phyloP scores from a whole-genome alignment of 1,140 invertebrate genomes.

The Riptortus pedestris region DNA sequence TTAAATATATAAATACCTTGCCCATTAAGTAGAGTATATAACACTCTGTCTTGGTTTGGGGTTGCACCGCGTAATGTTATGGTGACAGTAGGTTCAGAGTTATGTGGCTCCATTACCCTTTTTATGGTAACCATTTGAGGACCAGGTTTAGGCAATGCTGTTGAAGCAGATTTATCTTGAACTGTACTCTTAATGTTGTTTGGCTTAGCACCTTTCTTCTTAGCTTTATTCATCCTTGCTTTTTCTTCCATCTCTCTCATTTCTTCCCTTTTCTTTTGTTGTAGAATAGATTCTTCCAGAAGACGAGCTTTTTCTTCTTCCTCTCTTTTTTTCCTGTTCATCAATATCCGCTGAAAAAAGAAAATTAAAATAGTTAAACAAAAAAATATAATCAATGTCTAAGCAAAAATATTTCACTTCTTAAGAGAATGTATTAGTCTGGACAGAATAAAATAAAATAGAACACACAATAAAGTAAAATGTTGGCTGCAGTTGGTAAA shows the following conservation, averaged over 20 bases:
- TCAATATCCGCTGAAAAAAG: conserved; percentile 19
- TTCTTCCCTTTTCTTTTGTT: conserved; percentile 27
- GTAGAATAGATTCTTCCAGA: conserved; percentile 19
- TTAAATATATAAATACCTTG: conserved; percentile 32
- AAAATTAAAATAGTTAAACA: too few relatives aligned
- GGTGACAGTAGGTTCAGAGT: conserved; percentile 57
- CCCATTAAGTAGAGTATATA: conserved; percentile 61
- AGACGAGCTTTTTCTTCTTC: conserved; percentile 24
- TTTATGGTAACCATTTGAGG: conserved; percentile 64
- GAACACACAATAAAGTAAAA: too few relatives aligned
- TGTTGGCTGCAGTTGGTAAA: too few relatives aligned
- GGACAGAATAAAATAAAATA: too few relatives aligned
- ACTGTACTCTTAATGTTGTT: conserved; percentile 9
- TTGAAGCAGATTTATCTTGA: not conserved
- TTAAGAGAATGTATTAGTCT: too few relatives aligned
- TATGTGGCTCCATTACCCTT: conserved; percentile 51
- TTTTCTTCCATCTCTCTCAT: conserved; percentile 12
- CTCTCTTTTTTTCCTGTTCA: conserved; percentile 14
- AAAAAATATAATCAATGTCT: conserved; percentile 8
- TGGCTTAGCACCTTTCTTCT: conserved; percentile 17
- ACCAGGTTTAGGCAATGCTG: not conserved
- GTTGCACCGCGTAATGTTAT: conserved; percentile 63
- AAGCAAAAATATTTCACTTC: too few relatives aligned
- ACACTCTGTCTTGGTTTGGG: conserved; percentile 58
- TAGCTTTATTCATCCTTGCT: not conserved